Evolutionary conservation across 1,140 invertebrate species (phyloP).

Genomic region (Xylocopa sonorina): DNA sequence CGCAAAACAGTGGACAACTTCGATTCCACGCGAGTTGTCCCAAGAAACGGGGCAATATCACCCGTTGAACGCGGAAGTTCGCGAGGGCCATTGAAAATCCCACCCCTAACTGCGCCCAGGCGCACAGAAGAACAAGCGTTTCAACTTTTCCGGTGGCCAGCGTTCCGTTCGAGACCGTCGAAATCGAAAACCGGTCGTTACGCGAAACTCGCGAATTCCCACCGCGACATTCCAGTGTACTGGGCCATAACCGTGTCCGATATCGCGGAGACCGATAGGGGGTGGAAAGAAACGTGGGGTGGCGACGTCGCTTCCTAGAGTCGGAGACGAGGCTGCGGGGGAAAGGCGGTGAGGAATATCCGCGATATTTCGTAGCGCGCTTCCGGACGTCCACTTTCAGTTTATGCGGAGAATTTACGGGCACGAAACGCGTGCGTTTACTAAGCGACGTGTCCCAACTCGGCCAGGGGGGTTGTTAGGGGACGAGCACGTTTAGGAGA

Average conservation of each 20-base stretch:
- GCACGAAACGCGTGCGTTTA: slow-evolving; percentile 57
- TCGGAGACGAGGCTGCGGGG: not conserved
- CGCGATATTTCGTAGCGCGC: slow-evolving; percentile 36
- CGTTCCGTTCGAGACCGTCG: not conserved
- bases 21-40: too few species aligned
- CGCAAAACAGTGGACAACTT: not conserved
- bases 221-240: too few species aligned
- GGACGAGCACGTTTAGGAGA: slow-evolving; percentile 61
- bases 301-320: too few species aligned
- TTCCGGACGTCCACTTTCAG: not conserved
- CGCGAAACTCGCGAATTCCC: slow-evolving; percentile 8
- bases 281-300: too few species aligned
- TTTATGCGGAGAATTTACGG: slow-evolving; percentile 53
- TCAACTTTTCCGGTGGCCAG: slow-evolving; percentile 6
- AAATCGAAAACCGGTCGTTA: slow-evolving; percentile 9
- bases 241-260: not conserved
- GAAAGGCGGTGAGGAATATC: slow-evolving; percentile 42
- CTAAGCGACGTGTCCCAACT: slow-evolving; percentile 55
- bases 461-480: slow-evolving; percentile 47
- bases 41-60: not conserved
- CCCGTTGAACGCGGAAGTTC: slow-evolving; percentile 2
- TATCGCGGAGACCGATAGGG: too few species aligned
- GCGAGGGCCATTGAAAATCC: slow-evolving; percentile 12
- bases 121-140: slow-evolving; percentile 10
- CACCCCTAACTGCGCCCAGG: not conserved